Evolutionary conservation across 23 tunicate genomes (phyloP), one percentile per base, ranked within the genome.

Genomic region (Styela clava): DNA sequence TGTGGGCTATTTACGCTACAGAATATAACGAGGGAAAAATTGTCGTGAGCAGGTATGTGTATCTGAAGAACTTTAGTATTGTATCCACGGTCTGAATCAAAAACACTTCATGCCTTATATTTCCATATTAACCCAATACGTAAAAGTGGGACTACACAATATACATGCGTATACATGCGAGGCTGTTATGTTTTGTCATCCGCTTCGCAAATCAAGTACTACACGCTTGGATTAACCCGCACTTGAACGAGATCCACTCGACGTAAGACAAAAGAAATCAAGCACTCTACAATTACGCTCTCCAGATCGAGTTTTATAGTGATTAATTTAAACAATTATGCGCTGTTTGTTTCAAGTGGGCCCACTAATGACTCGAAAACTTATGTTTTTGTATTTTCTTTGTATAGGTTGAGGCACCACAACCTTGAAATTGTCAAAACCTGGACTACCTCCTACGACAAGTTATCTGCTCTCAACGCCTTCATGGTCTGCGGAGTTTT

Each of bases 1-100:
- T 96, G 37, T 96, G 99, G 99, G 97, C 89, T 22, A 91, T 96
- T 31, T 96, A 96, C 69, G 99, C 99, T 62, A 96, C 99, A 24
- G 99, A 96, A 61, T 64, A 33, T 51, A 96, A 96, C 83, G 24
- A 87, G 2, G 99, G 99, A 29, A 88, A 85, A 24, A 96, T 96
- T 5, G 99, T 96, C 30, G 29, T 96, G n/a, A 87, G 93, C 93
- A 93, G 80, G 98, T 93, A 33, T 62, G 79, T 67, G 12, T 21
- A 21, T n/a, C n/a, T n/a, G n/a, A n/a, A n/a, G n/a, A n/a, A n/a
- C n/a, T n/a, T n/a, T n/a, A n/a, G n/a, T n/a, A n/a, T n/a, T n/a
- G n/a, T n/a, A n/a, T n/a, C n/a, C n/a, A n/a, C n/a, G n/a, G n/a
- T n/a, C n/a, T n/a, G n/a, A n/a, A n/a, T n/a, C n/a, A n/a, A n/a